phyloP scores from a whole-genome alignment of 2,888 invertebrate genomes.

The Spisula subtruncata region DNA sequence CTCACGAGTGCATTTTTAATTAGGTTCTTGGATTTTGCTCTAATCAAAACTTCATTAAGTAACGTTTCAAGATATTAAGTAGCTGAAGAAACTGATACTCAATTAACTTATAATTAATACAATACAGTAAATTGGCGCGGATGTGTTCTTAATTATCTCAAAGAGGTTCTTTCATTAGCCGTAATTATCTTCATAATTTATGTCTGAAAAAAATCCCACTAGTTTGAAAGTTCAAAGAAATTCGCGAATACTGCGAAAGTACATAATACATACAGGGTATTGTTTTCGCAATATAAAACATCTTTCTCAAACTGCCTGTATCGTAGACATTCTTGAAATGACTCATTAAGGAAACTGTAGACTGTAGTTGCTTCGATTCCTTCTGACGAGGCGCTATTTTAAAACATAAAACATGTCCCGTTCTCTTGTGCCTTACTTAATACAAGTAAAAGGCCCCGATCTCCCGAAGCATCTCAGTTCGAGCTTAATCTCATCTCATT shows the following conservation, averaged over 20 bases:
- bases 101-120: too few species aligned
- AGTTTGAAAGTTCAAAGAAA: neutral
- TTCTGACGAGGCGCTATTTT: neutral
- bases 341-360: neutral
- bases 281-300: neutral
- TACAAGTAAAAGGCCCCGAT: too few species aligned
- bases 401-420: neutral
- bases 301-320: neutral
- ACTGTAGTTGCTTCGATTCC: neutral
- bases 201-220: neutral
- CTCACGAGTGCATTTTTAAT: neutral
- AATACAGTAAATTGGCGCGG: neutral
- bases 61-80: neutral
- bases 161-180: too few species aligned
- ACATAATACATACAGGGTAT: neutral
- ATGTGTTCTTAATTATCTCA: neutral
- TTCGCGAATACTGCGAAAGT: neutral
- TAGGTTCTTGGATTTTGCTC: neutral
- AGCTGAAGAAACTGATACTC: too few species aligned
- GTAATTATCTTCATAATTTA: neutral
- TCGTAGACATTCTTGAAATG: neutral
- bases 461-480: too few species aligned
- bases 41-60: neutral
- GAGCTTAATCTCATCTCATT: too few species aligned
- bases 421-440: neutral